Percentiles rank a stretch among this genome's conserved stretches.
phyloP scores from a whole-genome alignment of 1,140 invertebrate genomes.

The Diorhabda carinulata region DNA sequence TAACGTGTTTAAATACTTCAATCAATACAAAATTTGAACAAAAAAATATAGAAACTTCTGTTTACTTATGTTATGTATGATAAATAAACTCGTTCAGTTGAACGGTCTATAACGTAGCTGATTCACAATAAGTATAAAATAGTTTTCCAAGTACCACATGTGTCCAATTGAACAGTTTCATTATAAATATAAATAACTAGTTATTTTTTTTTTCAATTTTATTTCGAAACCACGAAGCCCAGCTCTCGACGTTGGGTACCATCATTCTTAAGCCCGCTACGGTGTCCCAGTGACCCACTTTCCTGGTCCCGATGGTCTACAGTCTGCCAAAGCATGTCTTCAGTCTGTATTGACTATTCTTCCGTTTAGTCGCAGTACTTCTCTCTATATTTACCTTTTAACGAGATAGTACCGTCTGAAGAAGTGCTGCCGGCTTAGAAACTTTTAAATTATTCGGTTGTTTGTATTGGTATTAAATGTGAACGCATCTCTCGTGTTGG shows the following conservation, averaged over 20 bases:
- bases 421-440: background rate
- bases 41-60: too few relatives aligned
- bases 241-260: constrained; percentile 9
- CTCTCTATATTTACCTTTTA: background rate
- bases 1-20: too few relatives aligned
- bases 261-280: constrained; percentile 32
- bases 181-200: too few relatives aligned
- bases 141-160: too few relatives aligned
- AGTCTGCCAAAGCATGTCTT: constrained; percentile 38
- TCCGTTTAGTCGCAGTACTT: constrained; percentile 2
- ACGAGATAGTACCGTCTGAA: background rate
- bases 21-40: too few relatives aligned
- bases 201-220: background rate
- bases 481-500: background rate
- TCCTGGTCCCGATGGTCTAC: constrained; percentile 39
- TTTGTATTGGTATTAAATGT: too few relatives aligned
- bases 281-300: constrained; percentile 44
- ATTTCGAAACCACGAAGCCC: background rate
- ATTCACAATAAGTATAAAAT: too few relatives aligned
- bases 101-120: too few relatives aligned
- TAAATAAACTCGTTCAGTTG: too few relatives aligned
- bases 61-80: too few relatives aligned
- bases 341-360: constrained; percentile 38
- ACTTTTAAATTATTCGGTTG: background rate
- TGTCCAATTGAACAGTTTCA: too few relatives aligned